phyloP scores from a whole-genome alignment of 2,888 invertebrate species.

The Lomographa bimaculata region DNA sequence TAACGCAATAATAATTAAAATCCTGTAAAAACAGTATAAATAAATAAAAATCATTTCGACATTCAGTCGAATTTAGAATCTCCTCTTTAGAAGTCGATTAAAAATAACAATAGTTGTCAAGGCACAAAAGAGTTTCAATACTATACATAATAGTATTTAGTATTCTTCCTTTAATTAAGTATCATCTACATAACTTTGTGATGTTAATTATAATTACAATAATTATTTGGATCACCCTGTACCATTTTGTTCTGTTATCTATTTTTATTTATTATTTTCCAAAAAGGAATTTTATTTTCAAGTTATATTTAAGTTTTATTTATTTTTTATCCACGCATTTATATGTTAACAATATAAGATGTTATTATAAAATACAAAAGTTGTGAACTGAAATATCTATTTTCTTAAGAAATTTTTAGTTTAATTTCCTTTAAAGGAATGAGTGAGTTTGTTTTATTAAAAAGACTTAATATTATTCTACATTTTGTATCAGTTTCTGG shows the following conservation, averaged over 20 bases:
- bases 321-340: constrained; percentile 1
- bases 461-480: neutral
- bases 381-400: constrained; percentile 12
- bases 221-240: constrained; percentile 3
- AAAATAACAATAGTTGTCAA: no score
- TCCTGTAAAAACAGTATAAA: no score
- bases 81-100: neutral
- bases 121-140: no score
- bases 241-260: neutral
- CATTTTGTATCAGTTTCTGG: constrained; percentile 3
- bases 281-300: neutral
- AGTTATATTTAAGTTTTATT: neutral
- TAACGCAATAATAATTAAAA: no score
- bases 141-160: no score
- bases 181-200: no score
- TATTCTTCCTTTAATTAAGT: no score
- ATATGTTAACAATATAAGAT: no score
- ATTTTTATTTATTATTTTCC: neutral
- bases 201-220: no score
- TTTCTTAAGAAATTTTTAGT: constrained; percentile 4
- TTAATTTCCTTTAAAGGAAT: neutral
- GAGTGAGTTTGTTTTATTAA: neutral
- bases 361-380: constrained; percentile 8
- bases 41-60: no score
- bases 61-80: no score